Evolutionary conservation across 2,797 vertebrate species (phyloP).

Genomic region (Rhincodon typus): DNA sequence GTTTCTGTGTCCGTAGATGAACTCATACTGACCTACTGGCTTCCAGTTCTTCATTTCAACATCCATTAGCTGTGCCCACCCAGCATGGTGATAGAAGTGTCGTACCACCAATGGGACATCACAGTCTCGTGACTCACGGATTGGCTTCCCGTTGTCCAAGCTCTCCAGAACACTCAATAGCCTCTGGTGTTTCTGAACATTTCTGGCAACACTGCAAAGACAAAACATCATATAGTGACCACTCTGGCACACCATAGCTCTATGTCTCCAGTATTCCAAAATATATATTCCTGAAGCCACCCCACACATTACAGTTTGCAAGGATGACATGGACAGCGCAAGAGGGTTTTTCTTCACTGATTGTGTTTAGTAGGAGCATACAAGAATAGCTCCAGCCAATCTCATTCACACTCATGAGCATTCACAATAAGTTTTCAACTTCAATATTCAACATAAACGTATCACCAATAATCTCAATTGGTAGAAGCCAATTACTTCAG

Average conservation of each 20-base stretch:
- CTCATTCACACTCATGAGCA: no score
- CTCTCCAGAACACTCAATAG: conserved; percentile 55
- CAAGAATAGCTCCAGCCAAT: neutral
- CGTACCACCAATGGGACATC: conserved; percentile 59
- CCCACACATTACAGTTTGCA: neutral
- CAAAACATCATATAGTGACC: neutral
- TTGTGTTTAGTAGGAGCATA: neutral
- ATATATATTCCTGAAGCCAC: neutral
- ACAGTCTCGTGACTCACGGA: conserved; percentile 51
- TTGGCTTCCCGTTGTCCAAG: conserved; percentile 50
- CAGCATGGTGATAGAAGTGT: conserved; percentile 65
- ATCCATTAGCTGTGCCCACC: conserved; percentile 68
- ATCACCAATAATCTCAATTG: neutral
- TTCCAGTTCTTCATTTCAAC: conserved; percentile 60
- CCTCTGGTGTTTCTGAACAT: conserved; percentile 53
- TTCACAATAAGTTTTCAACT: no score
- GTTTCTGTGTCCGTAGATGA: neutral
- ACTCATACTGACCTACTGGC: conserved; percentile 60
- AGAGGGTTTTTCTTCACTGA: neutral
- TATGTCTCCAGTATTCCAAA: neutral
- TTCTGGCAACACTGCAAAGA: conserved; percentile 49
- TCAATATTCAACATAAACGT: no score
- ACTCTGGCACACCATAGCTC: no score
- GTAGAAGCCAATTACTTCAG: neutral
- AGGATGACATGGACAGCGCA: no score